Evolutionary conservation across 2,888 invertebrate species (phyloP).

Genomic region (Coelinius sp.): DNA sequence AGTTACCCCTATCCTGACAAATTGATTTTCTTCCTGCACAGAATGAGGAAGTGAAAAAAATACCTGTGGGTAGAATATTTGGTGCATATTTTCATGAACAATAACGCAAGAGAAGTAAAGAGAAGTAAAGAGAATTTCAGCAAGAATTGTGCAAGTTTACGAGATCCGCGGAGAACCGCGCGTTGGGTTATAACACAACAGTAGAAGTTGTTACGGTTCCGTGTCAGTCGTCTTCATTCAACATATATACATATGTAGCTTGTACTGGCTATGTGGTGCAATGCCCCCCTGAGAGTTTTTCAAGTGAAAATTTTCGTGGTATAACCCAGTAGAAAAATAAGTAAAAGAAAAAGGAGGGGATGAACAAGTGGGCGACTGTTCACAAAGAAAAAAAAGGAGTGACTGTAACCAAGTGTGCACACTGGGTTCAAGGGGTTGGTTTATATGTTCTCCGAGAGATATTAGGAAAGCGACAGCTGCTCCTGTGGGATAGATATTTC

Average conservation of each 20-base stretch:
- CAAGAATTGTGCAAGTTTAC: slow-evolving; percentile 41
- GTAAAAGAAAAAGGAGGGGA: background rate
- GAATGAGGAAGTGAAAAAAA: background rate
- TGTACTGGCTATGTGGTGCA: slow-evolving; percentile 26
- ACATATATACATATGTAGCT: slow-evolving; percentile 17
- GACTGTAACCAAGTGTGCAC: background rate
- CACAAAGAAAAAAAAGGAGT: slow-evolving; percentile 12
- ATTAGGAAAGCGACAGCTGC: background rate
- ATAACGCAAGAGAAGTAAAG: slow-evolving; percentile 26
- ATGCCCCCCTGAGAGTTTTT: slow-evolving; percentile 24
- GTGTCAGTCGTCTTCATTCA: slow-evolving; percentile 41
- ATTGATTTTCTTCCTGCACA: background rate
- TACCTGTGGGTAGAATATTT: slow-evolving; percentile 15
- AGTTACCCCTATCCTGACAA: background rate
- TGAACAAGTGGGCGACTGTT: background rate
- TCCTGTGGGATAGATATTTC: background rate
- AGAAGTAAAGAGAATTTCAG: slow-evolving; percentile 27
- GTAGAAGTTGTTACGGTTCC: slow-evolving; percentile 38
- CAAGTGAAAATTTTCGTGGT: slow-evolving; percentile 34
- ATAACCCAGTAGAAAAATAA: slow-evolving; percentile 6
- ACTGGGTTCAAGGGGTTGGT: background rate
- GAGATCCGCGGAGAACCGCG: slow-evolving; percentile 32
- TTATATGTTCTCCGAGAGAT: slow-evolving; percentile 4
- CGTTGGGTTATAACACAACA: slow-evolving; percentile 22
- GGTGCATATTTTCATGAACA: slow-evolving; percentile 15